A percentile compares a stretch with the other conserved stretches of the same genome.
Conservation (phyloP, 2,797 vertebrate species). For the Pseudotriccus pelzelni region DNA sequence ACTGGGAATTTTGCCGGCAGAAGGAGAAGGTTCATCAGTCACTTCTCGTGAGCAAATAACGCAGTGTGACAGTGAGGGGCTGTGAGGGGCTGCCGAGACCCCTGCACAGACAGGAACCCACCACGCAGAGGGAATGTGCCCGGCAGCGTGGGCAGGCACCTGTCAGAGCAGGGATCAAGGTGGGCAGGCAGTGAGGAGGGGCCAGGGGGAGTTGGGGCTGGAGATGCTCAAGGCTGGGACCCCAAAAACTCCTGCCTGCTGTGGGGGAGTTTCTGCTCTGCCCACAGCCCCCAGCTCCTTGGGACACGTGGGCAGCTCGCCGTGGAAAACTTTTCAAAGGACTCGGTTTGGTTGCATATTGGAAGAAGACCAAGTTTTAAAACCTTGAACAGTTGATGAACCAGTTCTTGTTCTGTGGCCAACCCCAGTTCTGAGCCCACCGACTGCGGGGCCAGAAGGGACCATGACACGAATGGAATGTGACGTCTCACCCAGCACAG, state of each 20-base stretch:
- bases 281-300: background rate
- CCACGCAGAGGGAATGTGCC: background rate
- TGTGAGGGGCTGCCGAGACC: background rate
- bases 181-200: background rate
- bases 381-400: background rate
- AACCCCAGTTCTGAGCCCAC: background rate
- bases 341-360: rapidly evolving
- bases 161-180: background rate
- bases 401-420: background rate
- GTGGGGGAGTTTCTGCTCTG: background rate
- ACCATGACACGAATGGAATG: background rate
- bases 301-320: rapidly evolving
- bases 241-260: background rate
- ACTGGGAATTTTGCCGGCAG: background rate
- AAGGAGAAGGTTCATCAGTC: background rate
- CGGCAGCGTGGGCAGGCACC: background rate
- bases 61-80: background rate
- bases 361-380: conserved; percentile 51
- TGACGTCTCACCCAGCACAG: background rate
- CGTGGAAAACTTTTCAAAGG: background rate
- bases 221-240: background rate
- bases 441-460: background rate
- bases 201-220: rapidly evolving
- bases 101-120: background rate
- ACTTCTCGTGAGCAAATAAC: background rate